These are phyloP conservation scores for Gerosis bhagava DNA, from an alignment of 2,888 invertebrate genomes.

Conservation along the genomic window DNA sequence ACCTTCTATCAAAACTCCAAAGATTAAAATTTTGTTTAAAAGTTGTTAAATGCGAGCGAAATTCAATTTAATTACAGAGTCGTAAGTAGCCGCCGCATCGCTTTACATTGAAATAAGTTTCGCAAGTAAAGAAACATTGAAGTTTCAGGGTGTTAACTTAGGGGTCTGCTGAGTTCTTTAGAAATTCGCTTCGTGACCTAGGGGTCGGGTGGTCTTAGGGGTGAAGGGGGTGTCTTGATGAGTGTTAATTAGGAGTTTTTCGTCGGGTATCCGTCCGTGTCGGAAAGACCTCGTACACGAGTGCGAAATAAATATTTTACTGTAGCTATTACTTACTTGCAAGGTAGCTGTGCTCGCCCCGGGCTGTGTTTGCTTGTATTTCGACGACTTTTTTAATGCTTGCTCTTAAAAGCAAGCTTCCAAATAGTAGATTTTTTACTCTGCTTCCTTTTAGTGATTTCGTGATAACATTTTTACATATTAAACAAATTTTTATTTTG, in stretches of 20 bases:
- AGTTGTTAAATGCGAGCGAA: conserved; percentile 1
- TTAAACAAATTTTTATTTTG: background rate
- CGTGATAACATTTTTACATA: conserved; percentile 6
- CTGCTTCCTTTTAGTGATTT: conserved; percentile 11
- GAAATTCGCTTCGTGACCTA: conserved; percentile 8
- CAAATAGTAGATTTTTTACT: conserved; percentile 2
- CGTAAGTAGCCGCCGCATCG: conserved; percentile 3
- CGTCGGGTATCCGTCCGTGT: conserved; percentile 15
- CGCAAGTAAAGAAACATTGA: conserved; percentile 4
- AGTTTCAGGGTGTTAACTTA: conserved; percentile 12
- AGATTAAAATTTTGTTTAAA: too few species aligned
- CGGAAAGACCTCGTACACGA: conserved; percentile 17
- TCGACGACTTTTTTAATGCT: conserved; percentile 8
- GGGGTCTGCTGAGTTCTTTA: conserved; percentile 7
- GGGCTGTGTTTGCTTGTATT: background rate
- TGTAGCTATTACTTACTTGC: conserved; percentile 8
- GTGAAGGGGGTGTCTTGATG: conserved; percentile 3
- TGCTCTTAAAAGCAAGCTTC: conserved; percentile 9
- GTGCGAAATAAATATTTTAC: conserved; percentile 20
- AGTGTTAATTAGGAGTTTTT: conserved; percentile 21
- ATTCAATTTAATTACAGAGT: conserved; percentile 8
- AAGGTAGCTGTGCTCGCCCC: conserved; percentile 4
- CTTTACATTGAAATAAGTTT: conserved; percentile 5
- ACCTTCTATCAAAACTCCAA: too few species aligned
- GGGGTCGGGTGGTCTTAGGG: background rate